Evolutionary conservation across 2,888 invertebrate genomes (phyloP).

Genomic region (Liposcelis brunnea): DNA sequence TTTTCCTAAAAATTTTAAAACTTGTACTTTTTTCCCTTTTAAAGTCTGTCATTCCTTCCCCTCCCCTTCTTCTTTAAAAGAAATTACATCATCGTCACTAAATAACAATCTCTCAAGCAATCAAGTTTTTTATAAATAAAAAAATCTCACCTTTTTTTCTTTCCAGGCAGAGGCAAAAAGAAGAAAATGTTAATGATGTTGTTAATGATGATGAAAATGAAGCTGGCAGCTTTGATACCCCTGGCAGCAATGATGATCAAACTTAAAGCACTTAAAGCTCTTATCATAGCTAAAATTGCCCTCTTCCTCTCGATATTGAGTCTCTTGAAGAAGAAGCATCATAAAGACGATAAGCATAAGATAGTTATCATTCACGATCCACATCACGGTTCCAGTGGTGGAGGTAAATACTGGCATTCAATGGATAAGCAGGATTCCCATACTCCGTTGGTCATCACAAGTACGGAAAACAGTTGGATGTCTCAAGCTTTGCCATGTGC

Average conservation of each 20-base stretch:
- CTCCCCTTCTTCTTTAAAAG: too few relatives aligned
- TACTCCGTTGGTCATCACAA: too few relatives aligned
- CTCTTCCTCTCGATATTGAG: slow-evolving; percentile 18
- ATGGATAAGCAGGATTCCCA: too few relatives aligned
- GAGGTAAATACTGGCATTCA: not conserved
- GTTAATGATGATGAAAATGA: slow-evolving; percentile 43
- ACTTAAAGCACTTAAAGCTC: slow-evolving; percentile 25
- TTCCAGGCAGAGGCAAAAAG: slow-evolving; percentile 30
- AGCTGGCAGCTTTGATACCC: slow-evolving; percentile 40
- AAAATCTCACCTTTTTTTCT: too few relatives aligned
- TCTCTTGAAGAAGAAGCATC: slow-evolving; percentile 25
- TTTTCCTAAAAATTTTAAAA: too few relatives aligned
- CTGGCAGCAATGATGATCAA: slow-evolving; percentile 42
- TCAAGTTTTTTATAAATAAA: too few relatives aligned
- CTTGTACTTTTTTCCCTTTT: too few relatives aligned
- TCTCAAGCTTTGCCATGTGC: too few relatives aligned
- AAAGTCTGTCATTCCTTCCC: too few relatives aligned
- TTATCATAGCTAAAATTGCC: slow-evolving; percentile 19
- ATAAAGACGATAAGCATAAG: slow-evolving; percentile 19
- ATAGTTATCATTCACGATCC: slow-evolving; percentile 8
- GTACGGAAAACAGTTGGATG: too few relatives aligned
- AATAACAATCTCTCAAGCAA: too few relatives aligned
- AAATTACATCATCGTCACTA: too few relatives aligned
- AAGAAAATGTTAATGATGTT: slow-evolving; percentile 43
- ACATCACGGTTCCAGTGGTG: slow-evolving; percentile 4